Conservation (phyloP, 2,797 vertebrate genomes). For the Lycodopsis pacificus region DNA sequence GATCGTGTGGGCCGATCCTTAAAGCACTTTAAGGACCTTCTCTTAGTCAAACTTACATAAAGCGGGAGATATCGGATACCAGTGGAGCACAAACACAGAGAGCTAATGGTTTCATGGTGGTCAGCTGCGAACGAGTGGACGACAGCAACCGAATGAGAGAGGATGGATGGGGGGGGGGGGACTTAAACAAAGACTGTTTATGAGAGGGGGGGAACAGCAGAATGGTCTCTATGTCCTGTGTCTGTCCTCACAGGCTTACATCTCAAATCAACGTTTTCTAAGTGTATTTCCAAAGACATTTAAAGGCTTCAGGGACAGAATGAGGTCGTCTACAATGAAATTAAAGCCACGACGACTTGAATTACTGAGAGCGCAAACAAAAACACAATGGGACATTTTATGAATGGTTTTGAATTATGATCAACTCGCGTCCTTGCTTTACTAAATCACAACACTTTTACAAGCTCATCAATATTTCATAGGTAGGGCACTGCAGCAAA, state of each 20-base stretch:
- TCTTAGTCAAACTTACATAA: constrained; percentile 70
- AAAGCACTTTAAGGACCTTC: constrained; percentile 69
- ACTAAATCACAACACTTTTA: constrained; percentile 50
- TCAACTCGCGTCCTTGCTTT: constrained; percentile 35
- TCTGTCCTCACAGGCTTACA: constrained; percentile 23
- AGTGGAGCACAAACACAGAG: constrained; percentile 59
- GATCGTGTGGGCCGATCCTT: constrained; percentile 66
- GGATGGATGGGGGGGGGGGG: constrained; percentile 29
- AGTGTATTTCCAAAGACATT: constrained; percentile 27
- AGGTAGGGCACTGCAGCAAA: not conserved
- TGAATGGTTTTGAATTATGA: constrained; percentile 31
- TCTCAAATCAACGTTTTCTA: constrained; percentile 23
- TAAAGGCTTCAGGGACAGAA: constrained; percentile 17
- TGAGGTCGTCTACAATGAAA: constrained; percentile 9
- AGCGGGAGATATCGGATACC: constrained; percentile 72
- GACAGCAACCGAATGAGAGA: constrained; percentile 41
- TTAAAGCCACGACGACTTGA: constrained; percentile 9
- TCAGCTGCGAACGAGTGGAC: constrained; percentile 60
- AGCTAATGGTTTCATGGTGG: constrained; percentile 80
- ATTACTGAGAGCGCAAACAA: constrained; percentile 18
- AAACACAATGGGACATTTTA: constrained; percentile 30
- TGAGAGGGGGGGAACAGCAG: not conserved
- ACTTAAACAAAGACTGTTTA: constrained; percentile 34
- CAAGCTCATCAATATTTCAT: constrained; percentile 51
- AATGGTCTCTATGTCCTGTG: constrained; percentile 34